A percentile compares a stretch with the other conserved stretches of the same genome.
phyloP scores from a whole-genome alignment of 2,888 invertebrate species.

The Apotomis turbidana region DNA sequence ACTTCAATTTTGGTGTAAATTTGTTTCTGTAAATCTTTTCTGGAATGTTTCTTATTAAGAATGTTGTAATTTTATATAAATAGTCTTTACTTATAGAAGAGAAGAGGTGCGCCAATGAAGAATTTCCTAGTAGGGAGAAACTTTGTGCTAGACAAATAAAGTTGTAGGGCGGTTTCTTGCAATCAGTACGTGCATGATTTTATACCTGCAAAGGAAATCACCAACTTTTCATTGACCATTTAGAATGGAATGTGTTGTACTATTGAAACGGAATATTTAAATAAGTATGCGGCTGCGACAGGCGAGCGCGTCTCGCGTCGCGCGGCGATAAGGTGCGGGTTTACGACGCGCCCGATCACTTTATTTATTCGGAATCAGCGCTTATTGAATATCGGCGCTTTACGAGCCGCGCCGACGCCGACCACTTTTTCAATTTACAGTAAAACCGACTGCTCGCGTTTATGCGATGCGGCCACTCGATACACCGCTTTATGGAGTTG shows the following conservation, averaged over 20 bases:
- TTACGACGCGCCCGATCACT: slow-evolving; percentile 45
- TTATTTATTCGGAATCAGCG: slow-evolving; percentile 51
- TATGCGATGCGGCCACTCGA: slow-evolving; percentile 41
- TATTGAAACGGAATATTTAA: not conserved
- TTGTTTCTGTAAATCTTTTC: too few relatives aligned
- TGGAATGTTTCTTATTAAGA: too few relatives aligned
- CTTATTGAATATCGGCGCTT: slow-evolving; percentile 52
- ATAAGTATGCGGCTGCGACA: not conserved
- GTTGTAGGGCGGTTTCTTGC: too few relatives aligned
- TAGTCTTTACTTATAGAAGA: too few relatives aligned
- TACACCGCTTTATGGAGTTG: slow-evolving; percentile 27
- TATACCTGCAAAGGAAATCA: too few relatives aligned
- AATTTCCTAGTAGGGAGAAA: too few relatives aligned
- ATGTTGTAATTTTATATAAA: too few relatives aligned
- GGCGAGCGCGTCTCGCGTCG: not conserved
- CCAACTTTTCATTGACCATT: not conserved
- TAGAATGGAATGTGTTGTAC: not conserved
- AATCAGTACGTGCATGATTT: too few relatives aligned
- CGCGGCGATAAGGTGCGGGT: slow-evolving; percentile 1
- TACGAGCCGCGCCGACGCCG: slow-evolving; percentile 45
- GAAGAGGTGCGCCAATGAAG: too few relatives aligned
- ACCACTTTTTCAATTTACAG: slow-evolving; percentile 53
- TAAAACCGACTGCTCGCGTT: slow-evolving; percentile 47
- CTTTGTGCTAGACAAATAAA: too few relatives aligned
- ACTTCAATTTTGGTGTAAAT: too few relatives aligned